These are phyloP conservation scores for Drosophila pseudotalamancana DNA, from an alignment of 2,888 invertebrate species.

Conservation along the genomic window DNA sequence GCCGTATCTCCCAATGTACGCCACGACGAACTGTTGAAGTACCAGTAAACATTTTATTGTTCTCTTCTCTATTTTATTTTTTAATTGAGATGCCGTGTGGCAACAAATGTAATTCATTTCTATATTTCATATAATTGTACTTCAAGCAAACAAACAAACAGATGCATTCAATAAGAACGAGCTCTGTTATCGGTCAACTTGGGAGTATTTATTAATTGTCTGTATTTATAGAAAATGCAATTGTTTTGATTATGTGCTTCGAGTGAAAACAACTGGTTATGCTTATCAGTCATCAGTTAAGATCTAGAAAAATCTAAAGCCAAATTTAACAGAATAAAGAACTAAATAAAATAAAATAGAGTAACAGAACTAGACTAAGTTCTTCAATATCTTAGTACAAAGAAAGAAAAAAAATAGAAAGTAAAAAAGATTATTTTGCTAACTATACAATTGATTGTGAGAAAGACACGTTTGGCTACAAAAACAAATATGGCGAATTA, in stretches of 20 bases:
- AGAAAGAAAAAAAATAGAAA: background rate
- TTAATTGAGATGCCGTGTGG: slow-evolving; percentile 26
- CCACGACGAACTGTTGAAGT: slow-evolving; percentile 9
- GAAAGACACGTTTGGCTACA: background rate
- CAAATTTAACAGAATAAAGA: background rate
- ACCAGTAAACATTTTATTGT: slow-evolving; percentile 7
- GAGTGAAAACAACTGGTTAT: slow-evolving; percentile 2
- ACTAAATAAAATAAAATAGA: background rate
- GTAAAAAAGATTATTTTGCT: background rate
- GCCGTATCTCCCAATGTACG: slow-evolving; percentile 19
- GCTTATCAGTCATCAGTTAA: background rate
- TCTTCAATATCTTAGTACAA: background rate
- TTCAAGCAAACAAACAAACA: slow-evolving; percentile 27
- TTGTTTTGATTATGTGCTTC: slow-evolving; percentile 8
- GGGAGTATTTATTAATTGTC: slow-evolving; percentile 24
- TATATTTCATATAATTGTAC: slow-evolving; percentile 24
- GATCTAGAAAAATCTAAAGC: background rate
- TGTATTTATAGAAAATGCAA: slow-evolving; percentile 13
- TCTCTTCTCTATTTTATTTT: background rate
- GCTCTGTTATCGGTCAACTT: slow-evolving; percentile 44
- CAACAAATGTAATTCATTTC: slow-evolving; percentile 24
- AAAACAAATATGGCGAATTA: background rate
- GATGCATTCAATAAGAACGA: slow-evolving; percentile 14
- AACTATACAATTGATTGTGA: background rate
- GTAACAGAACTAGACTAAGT: background rate